phyloP scores from a whole-genome alignment of 2,113 vertebrate species.

The Lophochroa leadbeateri region DNA sequence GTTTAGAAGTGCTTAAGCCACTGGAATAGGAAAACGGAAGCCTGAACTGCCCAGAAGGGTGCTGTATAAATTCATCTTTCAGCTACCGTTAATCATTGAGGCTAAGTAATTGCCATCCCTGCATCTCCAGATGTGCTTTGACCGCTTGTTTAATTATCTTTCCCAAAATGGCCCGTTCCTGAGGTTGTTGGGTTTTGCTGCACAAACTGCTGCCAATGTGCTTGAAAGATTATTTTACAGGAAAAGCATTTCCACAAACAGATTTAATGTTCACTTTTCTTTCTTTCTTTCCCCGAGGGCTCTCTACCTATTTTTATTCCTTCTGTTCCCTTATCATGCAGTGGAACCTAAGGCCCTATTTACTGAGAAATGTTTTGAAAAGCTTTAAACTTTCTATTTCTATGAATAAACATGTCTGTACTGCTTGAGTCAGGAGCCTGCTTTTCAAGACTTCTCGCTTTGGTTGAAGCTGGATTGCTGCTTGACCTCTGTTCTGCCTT shows the following conservation, averaged over 20 bases:
- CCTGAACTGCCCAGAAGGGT: not conserved
- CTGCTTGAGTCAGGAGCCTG: not conserved
- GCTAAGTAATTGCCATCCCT: not conserved
- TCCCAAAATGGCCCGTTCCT: not conserved
- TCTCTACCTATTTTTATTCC: constrained; percentile 17
- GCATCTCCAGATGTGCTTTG: not conserved
- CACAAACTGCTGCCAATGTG: not conserved
- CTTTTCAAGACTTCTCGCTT: not conserved
- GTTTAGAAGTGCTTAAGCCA: not conserved
- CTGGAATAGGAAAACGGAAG: not conserved
- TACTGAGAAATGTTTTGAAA: not conserved
- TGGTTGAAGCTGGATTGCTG: not conserved
- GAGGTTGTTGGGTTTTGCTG: not conserved
- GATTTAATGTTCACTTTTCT: constrained; percentile 12
- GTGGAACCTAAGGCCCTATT: not conserved
- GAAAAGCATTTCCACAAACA: constrained; percentile 10
- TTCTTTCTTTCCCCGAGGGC: not conserved
- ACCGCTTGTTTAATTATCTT: constrained; percentile 38
- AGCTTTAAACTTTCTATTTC: not conserved
- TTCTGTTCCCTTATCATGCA: not conserved
- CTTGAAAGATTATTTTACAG: constrained; percentile 34
- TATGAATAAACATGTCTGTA: not conserved
- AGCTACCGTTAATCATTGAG: not conserved
- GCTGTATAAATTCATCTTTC: not conserved
- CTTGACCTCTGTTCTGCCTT: not conserved